Evolutionary conservation across 2,888 invertebrate genomes (phyloP).

Genomic region (Nysson spinosus): DNA sequence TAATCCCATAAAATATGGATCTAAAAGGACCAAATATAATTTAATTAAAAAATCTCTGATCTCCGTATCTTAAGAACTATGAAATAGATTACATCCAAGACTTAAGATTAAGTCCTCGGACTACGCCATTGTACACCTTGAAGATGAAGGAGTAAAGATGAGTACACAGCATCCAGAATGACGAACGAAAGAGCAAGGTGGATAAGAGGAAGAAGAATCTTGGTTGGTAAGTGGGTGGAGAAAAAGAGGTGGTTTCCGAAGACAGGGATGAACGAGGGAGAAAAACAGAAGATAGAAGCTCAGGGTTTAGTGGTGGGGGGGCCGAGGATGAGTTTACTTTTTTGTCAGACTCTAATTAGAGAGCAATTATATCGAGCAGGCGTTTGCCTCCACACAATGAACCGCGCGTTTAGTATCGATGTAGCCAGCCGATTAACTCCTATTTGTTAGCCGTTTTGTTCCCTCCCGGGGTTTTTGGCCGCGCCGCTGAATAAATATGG

Average conservation of each 20-base stretch:
- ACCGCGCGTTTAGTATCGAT: slow-evolving; percentile 69
- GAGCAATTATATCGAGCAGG: slow-evolving; percentile 73
- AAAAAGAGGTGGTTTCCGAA: slow-evolving; percentile 23
- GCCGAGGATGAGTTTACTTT: slow-evolving; percentile 56
- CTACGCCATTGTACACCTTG: slow-evolving; percentile 33
- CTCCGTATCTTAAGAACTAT: too few relatives aligned
- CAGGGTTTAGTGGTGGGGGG: slow-evolving; percentile 1
- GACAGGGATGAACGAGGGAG: slow-evolving; percentile 24
- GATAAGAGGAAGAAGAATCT: slow-evolving; percentile 17
- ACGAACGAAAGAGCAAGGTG: background rate
- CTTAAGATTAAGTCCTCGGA: slow-evolving; percentile 1
- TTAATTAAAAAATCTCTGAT: too few relatives aligned
- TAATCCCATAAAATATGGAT: too few relatives aligned
- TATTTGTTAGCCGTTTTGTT: slow-evolving; percentile 69
- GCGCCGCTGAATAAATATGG: slow-evolving; percentile 63
- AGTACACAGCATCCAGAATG: background rate
- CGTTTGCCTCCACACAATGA: slow-evolving; percentile 71
- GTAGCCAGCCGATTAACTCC: slow-evolving; percentile 69
- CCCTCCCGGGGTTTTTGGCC: slow-evolving; percentile 56
- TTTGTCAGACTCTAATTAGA: slow-evolving; percentile 67
- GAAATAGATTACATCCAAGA: too few relatives aligned
- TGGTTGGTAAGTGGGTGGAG: slow-evolving; percentile 18
- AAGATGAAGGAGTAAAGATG: slow-evolving; percentile 25
- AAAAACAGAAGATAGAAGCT: background rate
- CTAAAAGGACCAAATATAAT: too few relatives aligned